Percentiles rank a stretch among this genome's conserved stretches.
phyloP scores from a whole-genome alignment of 1,140 invertebrate species.

The Reticulitermes speratus region DNA sequence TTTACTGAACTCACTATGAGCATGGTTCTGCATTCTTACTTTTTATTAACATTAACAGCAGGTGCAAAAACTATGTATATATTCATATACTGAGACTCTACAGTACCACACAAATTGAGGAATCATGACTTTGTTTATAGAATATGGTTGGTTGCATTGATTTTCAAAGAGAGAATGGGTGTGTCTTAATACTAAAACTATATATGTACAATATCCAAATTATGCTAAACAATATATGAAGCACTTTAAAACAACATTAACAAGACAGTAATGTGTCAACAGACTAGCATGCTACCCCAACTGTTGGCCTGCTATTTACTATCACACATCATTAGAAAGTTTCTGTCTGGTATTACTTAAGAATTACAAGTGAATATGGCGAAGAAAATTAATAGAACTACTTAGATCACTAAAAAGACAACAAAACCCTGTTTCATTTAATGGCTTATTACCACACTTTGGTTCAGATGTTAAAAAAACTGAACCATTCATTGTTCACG shows the following conservation, averaged over 20 bases:
- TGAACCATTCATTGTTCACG: neutral
- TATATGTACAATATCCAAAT: neutral
- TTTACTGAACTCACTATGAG: too few relatives aligned
- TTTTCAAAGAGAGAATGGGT: neutral
- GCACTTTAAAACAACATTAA: neutral
- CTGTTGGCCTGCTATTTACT: neutral
- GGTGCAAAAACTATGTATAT: neutral
- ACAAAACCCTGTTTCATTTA: conserved; percentile 9
- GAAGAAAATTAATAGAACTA: neutral
- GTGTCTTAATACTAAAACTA: neutral
- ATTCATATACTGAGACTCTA: neutral
- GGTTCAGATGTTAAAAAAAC: neutral
- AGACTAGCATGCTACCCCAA: neutral
- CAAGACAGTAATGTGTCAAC: neutral
- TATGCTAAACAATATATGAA: neutral
- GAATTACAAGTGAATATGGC: neutral
- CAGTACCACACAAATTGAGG: neutral
- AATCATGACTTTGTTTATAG: neutral
- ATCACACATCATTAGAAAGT: neutral
- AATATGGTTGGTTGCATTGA: neutral
- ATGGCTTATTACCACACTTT: neutral
- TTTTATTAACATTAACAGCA: too few relatives aligned
- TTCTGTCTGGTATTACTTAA: neutral
- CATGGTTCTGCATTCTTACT: too few relatives aligned
- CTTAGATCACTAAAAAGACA: neutral